A percentile compares a stretch with the other conserved stretches of the same genome.
phyloP scores from a whole-genome alignment of 2,797 vertebrate genomes.

The Manis javanica region DNA sequence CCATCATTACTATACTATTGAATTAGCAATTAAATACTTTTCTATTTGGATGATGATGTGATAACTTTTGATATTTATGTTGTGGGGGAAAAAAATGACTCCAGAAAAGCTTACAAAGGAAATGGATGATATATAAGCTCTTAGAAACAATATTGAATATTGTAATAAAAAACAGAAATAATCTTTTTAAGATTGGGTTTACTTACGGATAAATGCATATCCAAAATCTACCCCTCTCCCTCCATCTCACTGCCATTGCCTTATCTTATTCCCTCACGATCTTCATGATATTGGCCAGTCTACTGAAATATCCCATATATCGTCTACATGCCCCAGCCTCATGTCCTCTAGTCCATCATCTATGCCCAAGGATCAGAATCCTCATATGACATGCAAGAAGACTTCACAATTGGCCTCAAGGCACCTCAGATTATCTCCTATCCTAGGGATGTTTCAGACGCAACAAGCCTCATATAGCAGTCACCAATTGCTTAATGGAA shows the following conservation, averaged over 20 bases:
- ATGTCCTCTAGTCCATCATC: background rate
- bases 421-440: background rate
- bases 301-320: background rate
- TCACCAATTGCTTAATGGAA: background rate
- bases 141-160: background rate
- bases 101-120: background rate
- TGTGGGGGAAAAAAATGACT: rapidly evolving
- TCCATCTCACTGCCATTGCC: background rate
- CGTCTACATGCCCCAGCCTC: background rate
- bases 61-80: slow-evolving; percentile 20
- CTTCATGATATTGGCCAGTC: background rate
- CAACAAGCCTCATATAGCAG: background rate
- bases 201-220: background rate
- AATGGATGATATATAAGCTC: background rate
- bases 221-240: background rate
- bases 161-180: background rate
- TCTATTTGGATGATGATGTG: background rate
- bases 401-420: background rate
- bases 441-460: background rate
- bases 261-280: background rate
- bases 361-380: background rate
- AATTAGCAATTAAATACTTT: slow-evolving; percentile 21
- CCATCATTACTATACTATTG: background rate
- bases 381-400: background rate
- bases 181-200: background rate